These are phyloP conservation scores for Dryas iulia DNA, from an alignment of 1,140 invertebrate genomes.

Conservation along the genomic window DNA sequence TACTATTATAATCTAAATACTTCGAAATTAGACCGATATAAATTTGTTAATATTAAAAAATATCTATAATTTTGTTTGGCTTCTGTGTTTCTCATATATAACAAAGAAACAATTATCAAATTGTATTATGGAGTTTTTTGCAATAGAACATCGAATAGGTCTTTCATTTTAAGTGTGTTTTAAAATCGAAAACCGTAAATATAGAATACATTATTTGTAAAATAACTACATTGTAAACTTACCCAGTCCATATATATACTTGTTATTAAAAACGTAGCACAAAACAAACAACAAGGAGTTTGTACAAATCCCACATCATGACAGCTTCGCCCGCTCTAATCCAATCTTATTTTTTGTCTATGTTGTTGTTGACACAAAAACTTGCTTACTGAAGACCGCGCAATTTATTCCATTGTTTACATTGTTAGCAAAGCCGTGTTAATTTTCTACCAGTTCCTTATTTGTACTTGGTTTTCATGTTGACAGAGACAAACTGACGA, in stretches of 20 bases:
- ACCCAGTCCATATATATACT: neutral
- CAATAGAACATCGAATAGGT: too few relatives aligned
- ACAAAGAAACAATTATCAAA: too few relatives aligned
- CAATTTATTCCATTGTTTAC: neutral
- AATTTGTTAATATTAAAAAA: too few relatives aligned
- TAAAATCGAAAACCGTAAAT: too few relatives aligned
- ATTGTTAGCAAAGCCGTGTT: slow-evolving; percentile 5
- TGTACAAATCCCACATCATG: neutral
- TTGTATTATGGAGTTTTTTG: too few relatives aligned
- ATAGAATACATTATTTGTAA: too few relatives aligned
- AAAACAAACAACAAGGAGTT: neutral
- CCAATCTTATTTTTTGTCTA: neutral
- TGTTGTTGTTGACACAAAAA: neutral
- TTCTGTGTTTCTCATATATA: too few relatives aligned
- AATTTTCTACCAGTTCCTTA: slow-evolving; percentile 4
- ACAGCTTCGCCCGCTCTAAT: neutral
- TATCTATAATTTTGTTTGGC: too few relatives aligned
- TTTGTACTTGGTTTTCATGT: slow-evolving; percentile 5
- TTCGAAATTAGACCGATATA: too few relatives aligned
- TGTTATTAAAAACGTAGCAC: neutral
- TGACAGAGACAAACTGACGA: neutral
- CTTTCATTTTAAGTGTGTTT: too few relatives aligned
- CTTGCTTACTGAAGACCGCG: neutral
- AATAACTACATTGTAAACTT: neutral
- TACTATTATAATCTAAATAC: too few relatives aligned